Base-by-base conservation (phyloP, 2,797 vertebrate genomes). In the Morus bassanus region DNA sequence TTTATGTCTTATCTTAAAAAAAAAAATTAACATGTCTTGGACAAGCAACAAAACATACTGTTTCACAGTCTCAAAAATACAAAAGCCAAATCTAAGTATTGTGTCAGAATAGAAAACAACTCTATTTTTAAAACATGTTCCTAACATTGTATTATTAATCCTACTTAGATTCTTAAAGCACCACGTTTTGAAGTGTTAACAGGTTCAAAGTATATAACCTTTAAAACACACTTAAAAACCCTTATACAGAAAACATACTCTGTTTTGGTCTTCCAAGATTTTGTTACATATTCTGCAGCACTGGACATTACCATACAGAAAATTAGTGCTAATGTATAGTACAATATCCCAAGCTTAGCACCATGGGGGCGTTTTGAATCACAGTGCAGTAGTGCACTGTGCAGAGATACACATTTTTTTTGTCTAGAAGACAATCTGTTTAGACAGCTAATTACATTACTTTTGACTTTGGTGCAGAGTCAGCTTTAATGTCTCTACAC, bases 311-410 rank as follows among this genome's bases (percentile, higher is more conserved):
- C 9, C 10, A 9, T 4, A 37, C 21, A 77, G 21, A 79, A 16
- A 51, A 45, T 18, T 4, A 12, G 25, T 30, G 28, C 11, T 69
- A 37, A 37, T 2, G 11, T 4, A 28, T 0, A 18, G 9, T 0
- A 41, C 35, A 54, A 11, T 24, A 83, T 23, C 28, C 57, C 56
- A 60, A 46, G 22, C 19, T 11, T 48, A 72, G 61, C 7, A 5
- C 54, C 35, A 54, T 0, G 4, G 16, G 43, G 18, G 10, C 23
- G 3, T 35, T 89, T 3, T 63, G 43, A 69, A 41, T 13, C 14
- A 21, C 2, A 3, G n/a, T 4, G 43, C 35, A 76, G 51, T 15
- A 69, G 22, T 5, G 31, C 8, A 37, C 28, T 76, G 41, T 46
- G 73, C 37, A 82, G 50, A 72, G 22, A 65, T 4, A 69, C 5